phyloP scores from a whole-genome alignment of 2,888 invertebrate genomes.

The Protonemura montana region DNA sequence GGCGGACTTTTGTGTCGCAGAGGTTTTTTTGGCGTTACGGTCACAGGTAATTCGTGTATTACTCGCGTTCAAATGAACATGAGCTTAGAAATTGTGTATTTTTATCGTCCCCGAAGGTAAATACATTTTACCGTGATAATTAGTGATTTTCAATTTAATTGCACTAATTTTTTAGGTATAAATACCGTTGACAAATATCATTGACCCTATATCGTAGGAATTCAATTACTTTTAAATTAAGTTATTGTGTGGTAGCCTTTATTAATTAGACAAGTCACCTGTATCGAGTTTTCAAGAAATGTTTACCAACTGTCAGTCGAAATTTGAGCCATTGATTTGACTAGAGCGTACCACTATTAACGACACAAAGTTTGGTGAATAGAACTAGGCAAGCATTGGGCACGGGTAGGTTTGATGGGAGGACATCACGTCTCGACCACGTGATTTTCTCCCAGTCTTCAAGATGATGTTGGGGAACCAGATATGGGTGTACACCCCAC shows the following conservation, averaged over 20 bases:
- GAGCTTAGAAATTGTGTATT: neutral
- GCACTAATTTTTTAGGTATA: neutral
- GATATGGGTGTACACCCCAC: neutral
- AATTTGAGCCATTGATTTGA: neutral
- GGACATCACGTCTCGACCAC: neutral
- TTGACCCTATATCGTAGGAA: neutral
- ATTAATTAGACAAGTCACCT: too few species aligned
- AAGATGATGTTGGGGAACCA: neutral
- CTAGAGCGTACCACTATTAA: slow-evolving; percentile 13
- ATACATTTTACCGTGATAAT: too few species aligned
- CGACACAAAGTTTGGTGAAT: neutral
- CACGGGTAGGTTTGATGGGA: neutral
- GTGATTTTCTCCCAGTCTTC: neutral
- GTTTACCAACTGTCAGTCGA: slow-evolving; percentile 19
- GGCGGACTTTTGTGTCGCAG: neutral
- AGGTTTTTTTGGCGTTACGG: neutral
- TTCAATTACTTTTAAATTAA: neutral
- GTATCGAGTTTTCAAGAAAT: neutral
- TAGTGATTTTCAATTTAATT: too few species aligned
- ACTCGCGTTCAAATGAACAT: neutral
- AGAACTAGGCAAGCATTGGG: neutral
- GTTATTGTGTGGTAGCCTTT: too few species aligned
- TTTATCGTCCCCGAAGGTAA: neutral
- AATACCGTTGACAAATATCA: neutral
- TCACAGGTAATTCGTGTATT: neutral